Conservation (phyloP, 2,113 vertebrate species). For the Nycticorax nycticorax region DNA sequence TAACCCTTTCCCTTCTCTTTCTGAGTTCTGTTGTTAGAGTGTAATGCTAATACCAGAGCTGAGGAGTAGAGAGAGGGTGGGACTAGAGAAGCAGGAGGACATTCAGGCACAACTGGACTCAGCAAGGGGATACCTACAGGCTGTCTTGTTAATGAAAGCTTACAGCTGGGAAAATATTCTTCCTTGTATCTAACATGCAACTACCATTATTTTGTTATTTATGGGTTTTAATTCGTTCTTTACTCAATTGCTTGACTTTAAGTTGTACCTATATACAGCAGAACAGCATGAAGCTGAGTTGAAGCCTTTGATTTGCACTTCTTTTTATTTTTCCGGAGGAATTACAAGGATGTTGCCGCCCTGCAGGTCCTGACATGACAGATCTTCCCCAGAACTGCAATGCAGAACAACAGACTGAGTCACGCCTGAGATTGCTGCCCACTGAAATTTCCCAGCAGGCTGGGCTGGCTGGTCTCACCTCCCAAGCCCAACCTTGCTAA, state of each 20-base stretch:
- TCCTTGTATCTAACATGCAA: not conserved
- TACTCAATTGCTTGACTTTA: not conserved
- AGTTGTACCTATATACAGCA: not conserved
- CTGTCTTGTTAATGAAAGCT: not conserved
- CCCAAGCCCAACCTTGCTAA: not conserved
- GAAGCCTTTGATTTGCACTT: not conserved
- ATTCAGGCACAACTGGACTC: not conserved
- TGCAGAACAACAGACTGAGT: not conserved
- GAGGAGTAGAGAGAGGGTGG: not conserved
- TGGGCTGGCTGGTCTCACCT: not conserved
- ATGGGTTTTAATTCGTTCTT: not conserved
- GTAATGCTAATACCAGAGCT: not conserved
- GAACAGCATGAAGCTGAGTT: not conserved
- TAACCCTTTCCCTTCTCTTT: not conserved
- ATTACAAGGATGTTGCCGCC: not conserved
- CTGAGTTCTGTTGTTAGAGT: not conserved
- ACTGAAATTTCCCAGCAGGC: not conserved
- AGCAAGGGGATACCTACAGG: not conserved
- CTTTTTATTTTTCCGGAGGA: not conserved
- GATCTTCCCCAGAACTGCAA: not conserved
- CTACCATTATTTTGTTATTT: not conserved
- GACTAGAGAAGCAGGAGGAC: not conserved
- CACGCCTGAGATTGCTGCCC: not conserved
- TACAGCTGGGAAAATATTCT: not conserved
- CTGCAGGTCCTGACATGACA: slow-evolving; percentile 17